phyloP scores from a whole-genome alignment of 1,140 invertebrate genomes.

The Rhysida immarginata region DNA sequence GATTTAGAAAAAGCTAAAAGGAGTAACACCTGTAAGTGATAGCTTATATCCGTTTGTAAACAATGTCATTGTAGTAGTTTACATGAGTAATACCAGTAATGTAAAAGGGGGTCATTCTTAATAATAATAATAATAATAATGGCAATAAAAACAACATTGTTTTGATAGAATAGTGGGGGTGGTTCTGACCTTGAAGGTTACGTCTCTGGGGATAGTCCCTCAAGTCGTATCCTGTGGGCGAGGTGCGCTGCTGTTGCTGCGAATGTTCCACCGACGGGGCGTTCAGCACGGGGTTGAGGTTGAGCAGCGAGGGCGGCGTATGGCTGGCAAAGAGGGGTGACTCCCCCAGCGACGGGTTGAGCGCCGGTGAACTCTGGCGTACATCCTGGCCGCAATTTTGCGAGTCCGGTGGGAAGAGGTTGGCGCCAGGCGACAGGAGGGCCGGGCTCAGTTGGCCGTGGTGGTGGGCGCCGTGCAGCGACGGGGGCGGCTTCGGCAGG shows the following conservation, averaged over 20 bases:
- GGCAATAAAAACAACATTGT: no score
- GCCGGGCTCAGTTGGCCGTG: not conserved
- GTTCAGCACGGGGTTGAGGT: not conserved
- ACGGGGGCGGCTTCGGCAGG: not conserved
- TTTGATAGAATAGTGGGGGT: no score
- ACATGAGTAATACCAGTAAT: no score
- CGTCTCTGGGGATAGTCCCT: not conserved
- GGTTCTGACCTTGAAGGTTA: not conserved
- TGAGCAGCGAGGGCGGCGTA: not conserved
- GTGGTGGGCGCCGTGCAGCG: not conserved
- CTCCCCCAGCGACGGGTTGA: not conserved
- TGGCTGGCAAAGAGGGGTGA: not conserved
- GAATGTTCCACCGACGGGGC: not conserved
- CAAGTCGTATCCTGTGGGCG: not conserved
- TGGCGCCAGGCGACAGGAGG: not conserved
- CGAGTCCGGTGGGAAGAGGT: not conserved
- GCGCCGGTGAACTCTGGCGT: not conserved
- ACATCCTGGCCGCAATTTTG: not conserved
- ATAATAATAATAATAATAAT: no score
- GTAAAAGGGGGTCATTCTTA: no score
- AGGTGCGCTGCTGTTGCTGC: not conserved
- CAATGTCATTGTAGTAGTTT: no score
- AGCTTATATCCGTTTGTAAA: no score
- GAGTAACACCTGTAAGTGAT: no score
- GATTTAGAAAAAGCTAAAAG: no score